phyloP scores from a whole-genome alignment of 2,888 invertebrate genomes.

The Dione vanillae region DNA sequence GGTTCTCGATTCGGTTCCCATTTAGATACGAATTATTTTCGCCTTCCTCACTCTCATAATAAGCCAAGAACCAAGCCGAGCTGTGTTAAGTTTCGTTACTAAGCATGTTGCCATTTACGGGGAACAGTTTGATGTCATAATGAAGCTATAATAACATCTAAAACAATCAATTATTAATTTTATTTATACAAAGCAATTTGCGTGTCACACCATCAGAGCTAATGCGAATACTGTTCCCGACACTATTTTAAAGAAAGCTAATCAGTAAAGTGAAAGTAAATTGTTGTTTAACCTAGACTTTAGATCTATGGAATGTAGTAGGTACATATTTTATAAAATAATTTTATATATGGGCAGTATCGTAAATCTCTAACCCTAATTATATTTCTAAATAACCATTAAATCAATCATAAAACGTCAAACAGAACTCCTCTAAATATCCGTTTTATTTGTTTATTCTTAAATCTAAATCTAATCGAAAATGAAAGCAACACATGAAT shows the following conservation, averaged over 20 bases:
- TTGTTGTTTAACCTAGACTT: background rate
- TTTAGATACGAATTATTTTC: too few species aligned
- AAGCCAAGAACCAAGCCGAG: too few species aligned
- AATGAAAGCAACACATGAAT: constrained; percentile 73
- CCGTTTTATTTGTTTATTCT: constrained; percentile 72
- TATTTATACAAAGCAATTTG: constrained; percentile 1
- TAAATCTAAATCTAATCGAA: constrained; percentile 64
- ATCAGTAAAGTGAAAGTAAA: constrained; percentile 17
- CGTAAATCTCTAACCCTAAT: constrained; percentile 10
- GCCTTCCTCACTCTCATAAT: too few species aligned
- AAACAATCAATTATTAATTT: background rate
- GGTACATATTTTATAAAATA: too few species aligned
- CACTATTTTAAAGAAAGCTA: constrained; percentile 21
- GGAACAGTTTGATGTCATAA: too few species aligned
- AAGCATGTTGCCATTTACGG: too few species aligned
- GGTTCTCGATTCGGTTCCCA: too few species aligned
- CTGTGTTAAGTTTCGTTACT: too few species aligned
- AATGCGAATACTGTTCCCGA: constrained; percentile 45
- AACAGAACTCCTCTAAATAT: constrained; percentile 68
- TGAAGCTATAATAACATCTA: too few species aligned
- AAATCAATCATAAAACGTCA: constrained; percentile 69
- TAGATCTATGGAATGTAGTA: too few species aligned
- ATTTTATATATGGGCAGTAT: background rate
- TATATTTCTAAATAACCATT: constrained; percentile 60
- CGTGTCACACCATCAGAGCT: constrained; percentile 39